phyloP scores from a whole-genome alignment of 2,797 vertebrate species.

The Rhodeus uyekii region DNA sequence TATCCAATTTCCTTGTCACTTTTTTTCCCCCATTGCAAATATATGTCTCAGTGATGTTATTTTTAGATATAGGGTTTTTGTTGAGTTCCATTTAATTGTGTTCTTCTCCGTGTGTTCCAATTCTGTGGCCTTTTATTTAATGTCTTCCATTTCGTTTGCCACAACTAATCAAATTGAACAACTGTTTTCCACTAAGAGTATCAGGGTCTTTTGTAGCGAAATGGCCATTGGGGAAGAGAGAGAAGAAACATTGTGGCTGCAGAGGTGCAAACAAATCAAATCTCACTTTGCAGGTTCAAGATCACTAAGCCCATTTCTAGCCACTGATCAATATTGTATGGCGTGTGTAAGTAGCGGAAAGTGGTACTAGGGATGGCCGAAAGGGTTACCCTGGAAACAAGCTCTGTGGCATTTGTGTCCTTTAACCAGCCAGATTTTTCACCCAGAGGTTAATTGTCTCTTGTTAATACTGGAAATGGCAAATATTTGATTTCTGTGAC shows the following conservation, averaged over 20 bases:
- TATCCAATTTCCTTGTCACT: neutral
- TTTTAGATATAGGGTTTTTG: conserved; percentile 39
- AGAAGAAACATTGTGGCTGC: conserved; percentile 30
- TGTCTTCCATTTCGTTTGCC: conserved; percentile 47
- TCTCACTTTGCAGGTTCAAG: conserved; percentile 17
- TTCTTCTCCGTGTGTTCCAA: conserved; percentile 25
- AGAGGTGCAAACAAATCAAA: conserved; percentile 43
- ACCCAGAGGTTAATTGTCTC: conserved; percentile 37
- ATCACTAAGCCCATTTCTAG: conserved; percentile 35
- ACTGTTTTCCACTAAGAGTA: conserved; percentile 17
- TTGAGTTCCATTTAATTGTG: conserved; percentile 27
- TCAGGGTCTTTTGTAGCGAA: conserved; percentile 28
- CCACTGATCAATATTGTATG: conserved; percentile 40
- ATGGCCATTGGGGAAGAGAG: conserved; percentile 17
- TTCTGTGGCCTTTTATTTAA: conserved; percentile 42
- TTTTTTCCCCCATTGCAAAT: conserved; percentile 7
- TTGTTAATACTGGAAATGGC: conserved; percentile 33
- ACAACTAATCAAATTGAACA: conserved; percentile 37
- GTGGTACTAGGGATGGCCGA: conserved; percentile 11
- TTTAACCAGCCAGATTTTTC: conserved; percentile 31
- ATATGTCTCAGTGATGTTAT: conserved; percentile 22
- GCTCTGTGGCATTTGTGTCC: conserved; percentile 25
- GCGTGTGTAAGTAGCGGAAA: conserved; percentile 11
- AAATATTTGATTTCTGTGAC: neutral
- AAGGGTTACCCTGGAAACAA: conserved; percentile 49